Evolutionary conservation across 2,888 invertebrate genomes (phyloP).

Genomic region (Thereva unica): DNA sequence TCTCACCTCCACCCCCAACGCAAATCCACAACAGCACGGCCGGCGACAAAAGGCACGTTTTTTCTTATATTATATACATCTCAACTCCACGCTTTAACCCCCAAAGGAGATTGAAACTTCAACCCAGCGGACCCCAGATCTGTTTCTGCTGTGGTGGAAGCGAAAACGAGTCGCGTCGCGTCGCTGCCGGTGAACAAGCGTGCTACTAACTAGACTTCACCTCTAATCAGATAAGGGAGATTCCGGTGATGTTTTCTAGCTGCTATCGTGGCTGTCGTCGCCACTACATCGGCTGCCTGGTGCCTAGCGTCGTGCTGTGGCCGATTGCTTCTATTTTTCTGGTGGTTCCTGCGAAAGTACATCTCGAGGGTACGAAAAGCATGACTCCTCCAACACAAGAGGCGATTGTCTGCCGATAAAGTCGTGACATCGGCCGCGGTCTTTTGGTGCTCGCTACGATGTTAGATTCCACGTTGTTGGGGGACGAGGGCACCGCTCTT

Average conservation of each 20-base stretch:
- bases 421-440: constrained; percentile 42
- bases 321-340: no score
- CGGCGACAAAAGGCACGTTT: no score
- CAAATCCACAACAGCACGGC: no score
- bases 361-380: constrained; percentile 46
- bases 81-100: no score
- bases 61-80: no score
- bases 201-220: constrained; percentile 23
- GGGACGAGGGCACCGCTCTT: not conserved
- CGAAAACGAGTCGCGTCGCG: no score
- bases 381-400: constrained; percentile 47
- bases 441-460: constrained; percentile 12
- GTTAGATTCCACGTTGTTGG: not conserved
- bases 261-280: constrained; percentile 32
- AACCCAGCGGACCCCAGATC: no score
- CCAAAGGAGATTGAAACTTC: no score
- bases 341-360: constrained; percentile 40
- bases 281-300: constrained; percentile 20
- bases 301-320: not conserved
- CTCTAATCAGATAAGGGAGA: constrained; percentile 28
- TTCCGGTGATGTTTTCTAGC: constrained; percentile 29
- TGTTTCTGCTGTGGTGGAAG: no score
- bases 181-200: constrained; percentile 7
- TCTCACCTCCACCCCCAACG: no score
- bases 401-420: constrained; percentile 46